A percentile compares a stretch with the other conserved stretches of the same genome.
phyloP scores from a whole-genome alignment of 1,140 invertebrate species.

The Aricia agestis region DNA sequence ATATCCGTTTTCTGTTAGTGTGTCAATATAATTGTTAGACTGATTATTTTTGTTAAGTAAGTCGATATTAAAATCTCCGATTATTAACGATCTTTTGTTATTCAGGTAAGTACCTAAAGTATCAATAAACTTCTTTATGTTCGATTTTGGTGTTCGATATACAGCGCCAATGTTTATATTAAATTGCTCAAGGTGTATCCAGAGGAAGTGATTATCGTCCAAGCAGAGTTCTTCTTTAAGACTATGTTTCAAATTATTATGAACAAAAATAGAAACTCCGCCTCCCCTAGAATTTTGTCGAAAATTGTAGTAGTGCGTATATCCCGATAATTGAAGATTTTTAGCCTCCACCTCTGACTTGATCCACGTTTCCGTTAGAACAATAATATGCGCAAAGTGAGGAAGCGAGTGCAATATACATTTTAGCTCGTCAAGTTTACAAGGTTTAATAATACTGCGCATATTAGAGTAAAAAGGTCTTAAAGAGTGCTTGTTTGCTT shows the following conservation, averaged over 20 bases:
- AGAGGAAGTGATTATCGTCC: slow-evolving; percentile 30
- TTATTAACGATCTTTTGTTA: slow-evolving; percentile 28
- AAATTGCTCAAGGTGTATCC: slow-evolving; percentile 30
- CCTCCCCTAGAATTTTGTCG: slow-evolving; percentile 27
- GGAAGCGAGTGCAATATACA: slow-evolving; percentile 11
- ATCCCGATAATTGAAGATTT: slow-evolving; percentile 19
- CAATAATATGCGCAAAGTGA: slow-evolving; percentile 20
- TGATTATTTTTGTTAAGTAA: slow-evolving; percentile 18
- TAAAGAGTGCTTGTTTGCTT: slow-evolving; percentile 15
- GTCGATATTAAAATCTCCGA: slow-evolving; percentile 30
- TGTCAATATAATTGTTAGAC: slow-evolving; percentile 22
- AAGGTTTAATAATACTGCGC: slow-evolving; percentile 24
- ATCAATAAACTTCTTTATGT: not conserved
- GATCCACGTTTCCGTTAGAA: slow-evolving; percentile 30
- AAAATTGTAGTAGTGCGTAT: slow-evolving; percentile 31
- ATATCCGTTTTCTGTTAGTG: slow-evolving; percentile 28
- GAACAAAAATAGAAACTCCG: slow-evolving; percentile 33
- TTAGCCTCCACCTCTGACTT: slow-evolving; percentile 24
- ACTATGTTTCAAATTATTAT: slow-evolving; percentile 26
- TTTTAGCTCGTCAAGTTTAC: slow-evolving; percentile 29
- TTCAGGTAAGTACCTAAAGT: not conserved
- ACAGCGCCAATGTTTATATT: slow-evolving; percentile 29
- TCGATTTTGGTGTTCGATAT: slow-evolving; percentile 24
- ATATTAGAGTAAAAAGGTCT: slow-evolving; percentile 31
- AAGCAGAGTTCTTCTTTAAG: slow-evolving; percentile 20